Base-by-base conservation (phyloP, 2,797 vertebrate genomes). In the Argyrosomus regius region DNA sequence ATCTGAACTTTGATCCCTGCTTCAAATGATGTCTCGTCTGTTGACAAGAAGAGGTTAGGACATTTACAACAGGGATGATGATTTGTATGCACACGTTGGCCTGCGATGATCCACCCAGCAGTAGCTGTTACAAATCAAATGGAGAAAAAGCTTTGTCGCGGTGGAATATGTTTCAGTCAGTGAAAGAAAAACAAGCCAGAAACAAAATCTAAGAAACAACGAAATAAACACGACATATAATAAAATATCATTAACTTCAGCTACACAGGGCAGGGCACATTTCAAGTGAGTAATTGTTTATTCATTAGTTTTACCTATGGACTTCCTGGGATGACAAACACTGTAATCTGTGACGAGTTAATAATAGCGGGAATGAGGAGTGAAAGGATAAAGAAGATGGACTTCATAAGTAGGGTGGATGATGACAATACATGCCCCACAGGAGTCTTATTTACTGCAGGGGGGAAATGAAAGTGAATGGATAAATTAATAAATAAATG, bases 1-100 rank as follows among this genome's bases (percentile, higher is more conserved):
- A 99, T 99, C 95, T 99, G 98, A 80, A 99, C 98, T 91, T 99
- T 99, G 93, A 99, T 98, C 81, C 98, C 98, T 0, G 98, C 98
- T 92, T 99, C 98, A 6, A 99, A 99, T 0, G 98, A 99, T 0
- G 98, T 99, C 94, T 99, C 98, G 0, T 99, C 98, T 99, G 93
- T 9, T 31, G 85, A 83, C 66, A 74, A 85, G 66, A 92, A 87
- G 74, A 84, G 80, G 72, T 82, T 28, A 83, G 65, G 45, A 76
- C 70, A 68, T 83, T 88, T 85, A 86, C 62, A 83, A 81, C 17
- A 52, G 63, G 58, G 66, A 74, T 24, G 60, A 56, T 77, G 49
- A 88, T 83, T 83, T 78, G 66, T 69, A 84, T 87, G 75, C 77
- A 87, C 67, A 74, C 62, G 41, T 22, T n/a, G 54, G 66, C 63